Evolutionary conservation across 2,888 invertebrate species (phyloP).

Genomic region (Rapana venosa): DNA sequence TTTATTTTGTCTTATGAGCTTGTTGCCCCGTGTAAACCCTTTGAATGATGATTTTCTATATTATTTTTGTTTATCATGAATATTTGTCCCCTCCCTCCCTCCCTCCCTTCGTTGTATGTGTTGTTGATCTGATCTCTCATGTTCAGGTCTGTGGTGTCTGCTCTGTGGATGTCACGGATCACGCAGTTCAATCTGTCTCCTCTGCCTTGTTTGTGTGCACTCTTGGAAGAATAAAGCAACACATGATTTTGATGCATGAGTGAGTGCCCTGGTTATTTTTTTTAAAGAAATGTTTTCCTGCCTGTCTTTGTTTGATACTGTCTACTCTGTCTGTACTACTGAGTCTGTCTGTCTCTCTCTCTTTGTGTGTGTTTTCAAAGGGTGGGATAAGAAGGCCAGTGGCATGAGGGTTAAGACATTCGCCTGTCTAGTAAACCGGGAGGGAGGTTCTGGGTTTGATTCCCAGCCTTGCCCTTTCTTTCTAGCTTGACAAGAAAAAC

Average conservation of each 20-base stretch:
- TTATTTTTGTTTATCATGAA: too few relatives aligned
- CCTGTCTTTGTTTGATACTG: not conserved
- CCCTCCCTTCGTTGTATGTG: not conserved
- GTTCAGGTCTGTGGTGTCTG: not conserved
- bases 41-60: too few relatives aligned
- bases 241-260: slow-evolving; percentile 9
- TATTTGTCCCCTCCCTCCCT: too few relatives aligned
- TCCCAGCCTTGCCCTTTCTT: not conserved
- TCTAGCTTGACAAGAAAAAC: not conserved
- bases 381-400: too few relatives aligned
- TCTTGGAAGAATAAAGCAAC: not conserved
- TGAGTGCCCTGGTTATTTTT: not conserved
- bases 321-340: not conserved
- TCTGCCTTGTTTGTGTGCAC: slow-evolving; percentile 16
- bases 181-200: slow-evolving; percentile 12
- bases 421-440: too few relatives aligned
- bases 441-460: not conserved
- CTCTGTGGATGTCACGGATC: not conserved
- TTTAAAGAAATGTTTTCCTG: not conserved
- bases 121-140: not conserved
- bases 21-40: too few relatives aligned
- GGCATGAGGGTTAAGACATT: too few relatives aligned
- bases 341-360: not conserved
- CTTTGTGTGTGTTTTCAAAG: not conserved
- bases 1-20: too few relatives aligned